Evolutionary conservation across 2,888 invertebrate species (phyloP).

Genomic region (Capitulum mitella): DNA sequence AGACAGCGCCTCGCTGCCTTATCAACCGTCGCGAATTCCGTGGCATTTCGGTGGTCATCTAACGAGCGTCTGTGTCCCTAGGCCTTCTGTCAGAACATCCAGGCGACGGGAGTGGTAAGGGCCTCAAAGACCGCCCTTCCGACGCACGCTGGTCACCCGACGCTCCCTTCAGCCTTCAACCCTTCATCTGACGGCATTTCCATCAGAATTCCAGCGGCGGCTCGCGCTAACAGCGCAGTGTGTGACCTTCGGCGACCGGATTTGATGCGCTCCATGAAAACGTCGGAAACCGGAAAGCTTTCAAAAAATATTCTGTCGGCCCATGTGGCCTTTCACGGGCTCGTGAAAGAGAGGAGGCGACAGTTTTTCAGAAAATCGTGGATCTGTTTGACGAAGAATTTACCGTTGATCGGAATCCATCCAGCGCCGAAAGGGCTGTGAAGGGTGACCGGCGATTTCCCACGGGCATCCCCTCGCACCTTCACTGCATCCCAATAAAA

Average conservation of each 20-base stretch:
- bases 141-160: too few relatives aligned
- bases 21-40: not conserved
- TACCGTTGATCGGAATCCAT: not conserved
- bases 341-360: not conserved
- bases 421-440: not conserved
- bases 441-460: not conserved
- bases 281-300: not conserved
- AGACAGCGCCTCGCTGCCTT: not conserved
- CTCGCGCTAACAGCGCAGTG: too few relatives aligned
- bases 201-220: not conserved
- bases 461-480: not conserved
- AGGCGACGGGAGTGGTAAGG: too few relatives aligned
- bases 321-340: not conserved
- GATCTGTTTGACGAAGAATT: not conserved
- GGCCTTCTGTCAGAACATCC: too few relatives aligned
- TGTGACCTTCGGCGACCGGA: not conserved
- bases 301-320: not conserved
- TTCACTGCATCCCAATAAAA: not conserved
- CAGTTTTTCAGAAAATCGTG: not conserved
- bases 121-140: too few relatives aligned
- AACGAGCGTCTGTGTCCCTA: too few relatives aligned
- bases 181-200: not conserved
- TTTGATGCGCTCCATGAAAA: not conserved
- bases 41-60: not conserved
- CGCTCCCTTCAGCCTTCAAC: not conserved